Percentiles rank a stretch among this genome's conserved stretches.
Evolutionary conservation across 2,888 invertebrate species (phyloP).

Genomic region (Linnaemya tessellans): DNA sequence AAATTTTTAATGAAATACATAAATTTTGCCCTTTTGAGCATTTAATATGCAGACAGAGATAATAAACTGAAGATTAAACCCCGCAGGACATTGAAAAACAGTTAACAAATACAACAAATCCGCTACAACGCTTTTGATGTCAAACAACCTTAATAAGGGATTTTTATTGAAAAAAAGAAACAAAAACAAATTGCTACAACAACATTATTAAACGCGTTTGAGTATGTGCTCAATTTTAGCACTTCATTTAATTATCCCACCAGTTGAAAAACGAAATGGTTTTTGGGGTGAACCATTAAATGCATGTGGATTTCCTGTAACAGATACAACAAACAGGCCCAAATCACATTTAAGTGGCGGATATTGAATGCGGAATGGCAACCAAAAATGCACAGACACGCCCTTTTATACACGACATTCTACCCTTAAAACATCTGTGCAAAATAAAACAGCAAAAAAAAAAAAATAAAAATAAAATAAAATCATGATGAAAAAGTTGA

Average conservation of each 20-base stretch:
- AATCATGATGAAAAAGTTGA: constrained; percentile 28
- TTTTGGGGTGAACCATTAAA: constrained; percentile 36
- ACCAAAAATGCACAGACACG: too few relatives aligned
- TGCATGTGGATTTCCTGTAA: constrained; percentile 43
- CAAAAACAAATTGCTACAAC: constrained; percentile 42
- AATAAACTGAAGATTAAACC: constrained; percentile 67
- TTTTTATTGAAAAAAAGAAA: neutral
- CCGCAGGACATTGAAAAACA: constrained; percentile 62
- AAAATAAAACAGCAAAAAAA: too few relatives aligned
- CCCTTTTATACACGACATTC: constrained; percentile 26
- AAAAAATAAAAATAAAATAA: neutral
- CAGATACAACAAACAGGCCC: constrained; percentile 37
- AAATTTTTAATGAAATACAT: too few relatives aligned
- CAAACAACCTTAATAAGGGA: constrained; percentile 23
- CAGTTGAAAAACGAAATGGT: constrained; percentile 20
- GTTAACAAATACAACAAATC: constrained; percentile 19
- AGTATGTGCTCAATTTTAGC: constrained; percentile 47
- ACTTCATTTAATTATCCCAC: constrained; percentile 69
- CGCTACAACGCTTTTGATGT: constrained; percentile 37
- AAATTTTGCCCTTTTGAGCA: neutral
- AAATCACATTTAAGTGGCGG: constrained; percentile 70
- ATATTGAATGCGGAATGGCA: constrained; percentile 63
- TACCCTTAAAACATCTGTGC: constrained; percentile 66
- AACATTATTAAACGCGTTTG: constrained; percentile 27
- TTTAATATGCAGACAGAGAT: constrained; percentile 38